Percentiles rank a stretch among this genome's conserved stretches.
phyloP scores from a whole-genome alignment of 2,113 vertebrate species.

The Rallus limicola region DNA sequence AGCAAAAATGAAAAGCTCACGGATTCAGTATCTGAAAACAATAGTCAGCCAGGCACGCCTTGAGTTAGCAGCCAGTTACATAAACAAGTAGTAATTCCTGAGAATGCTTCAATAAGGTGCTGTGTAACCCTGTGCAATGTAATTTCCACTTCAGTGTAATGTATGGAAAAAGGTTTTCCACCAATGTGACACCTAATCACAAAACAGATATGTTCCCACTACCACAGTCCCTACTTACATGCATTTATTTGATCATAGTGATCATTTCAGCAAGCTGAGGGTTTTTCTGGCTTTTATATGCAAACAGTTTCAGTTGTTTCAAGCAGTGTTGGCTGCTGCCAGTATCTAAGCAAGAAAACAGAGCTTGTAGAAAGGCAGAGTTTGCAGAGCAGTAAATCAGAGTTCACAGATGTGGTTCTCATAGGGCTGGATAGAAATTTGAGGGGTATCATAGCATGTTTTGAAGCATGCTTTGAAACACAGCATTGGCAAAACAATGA shows the following conservation, averaged over 20 bases:
- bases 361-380: background rate
- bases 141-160: background rate
- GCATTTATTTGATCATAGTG: background rate
- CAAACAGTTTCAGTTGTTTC: conserved; percentile 1
- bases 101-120: background rate
- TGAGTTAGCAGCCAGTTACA: background rate
- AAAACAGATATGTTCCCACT: background rate
- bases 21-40: background rate
- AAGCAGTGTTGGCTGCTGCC: background rate
- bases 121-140: background rate
- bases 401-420: background rate
- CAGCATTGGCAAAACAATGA: background rate
- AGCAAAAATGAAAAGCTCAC: background rate
- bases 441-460: rapidly evolving
- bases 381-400: background rate
- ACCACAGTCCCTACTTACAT: background rate
- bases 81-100: background rate
- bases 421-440: background rate
- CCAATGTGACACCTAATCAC: background rate
- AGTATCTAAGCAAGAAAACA: background rate
- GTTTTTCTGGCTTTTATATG: background rate
- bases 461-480: background rate
- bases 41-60: background rate
- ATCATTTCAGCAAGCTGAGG: background rate
- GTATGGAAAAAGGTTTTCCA: background rate